Evolutionary conservation across 2,113 vertebrate genomes (phyloP).

Genomic region (Psittacara wagleri): DNA sequence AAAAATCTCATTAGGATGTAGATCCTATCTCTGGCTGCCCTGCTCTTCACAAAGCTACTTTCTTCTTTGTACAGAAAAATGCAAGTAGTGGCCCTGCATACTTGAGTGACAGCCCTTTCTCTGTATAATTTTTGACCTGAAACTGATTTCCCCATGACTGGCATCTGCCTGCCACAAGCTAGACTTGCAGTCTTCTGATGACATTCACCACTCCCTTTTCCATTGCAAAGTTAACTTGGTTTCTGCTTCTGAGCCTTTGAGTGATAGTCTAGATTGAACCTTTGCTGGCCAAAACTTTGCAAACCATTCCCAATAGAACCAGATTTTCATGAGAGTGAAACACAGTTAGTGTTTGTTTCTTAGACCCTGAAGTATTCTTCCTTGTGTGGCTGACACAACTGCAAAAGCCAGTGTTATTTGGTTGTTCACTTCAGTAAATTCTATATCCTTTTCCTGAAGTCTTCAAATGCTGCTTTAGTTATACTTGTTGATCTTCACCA

Average conservation of each 20-base stretch:
- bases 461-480: background rate
- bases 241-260: background rate
- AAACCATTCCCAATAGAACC: background rate
- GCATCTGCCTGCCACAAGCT: background rate
- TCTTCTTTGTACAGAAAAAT: background rate
- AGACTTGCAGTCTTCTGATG: background rate
- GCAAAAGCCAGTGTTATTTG: background rate
- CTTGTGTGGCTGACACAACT: background rate
- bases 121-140: background rate
- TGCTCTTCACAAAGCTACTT: background rate
- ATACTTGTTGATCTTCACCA: background rate
- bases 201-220: background rate
- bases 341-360: background rate
- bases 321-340: background rate
- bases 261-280: background rate
- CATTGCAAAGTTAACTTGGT: background rate
- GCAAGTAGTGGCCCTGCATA: background rate
- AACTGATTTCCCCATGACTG: background rate
- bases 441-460: background rate
- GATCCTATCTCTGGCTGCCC: background rate
- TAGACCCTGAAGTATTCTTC: background rate
- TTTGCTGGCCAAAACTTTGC: background rate
- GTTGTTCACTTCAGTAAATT: background rate
- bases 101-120: background rate
- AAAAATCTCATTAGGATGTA: background rate